Percentiles rank a stretch among this genome's conserved stretches.
Conservation (phyloP, 2,888 invertebrate genomes). For the Sminthurides aquaticus region DNA sequence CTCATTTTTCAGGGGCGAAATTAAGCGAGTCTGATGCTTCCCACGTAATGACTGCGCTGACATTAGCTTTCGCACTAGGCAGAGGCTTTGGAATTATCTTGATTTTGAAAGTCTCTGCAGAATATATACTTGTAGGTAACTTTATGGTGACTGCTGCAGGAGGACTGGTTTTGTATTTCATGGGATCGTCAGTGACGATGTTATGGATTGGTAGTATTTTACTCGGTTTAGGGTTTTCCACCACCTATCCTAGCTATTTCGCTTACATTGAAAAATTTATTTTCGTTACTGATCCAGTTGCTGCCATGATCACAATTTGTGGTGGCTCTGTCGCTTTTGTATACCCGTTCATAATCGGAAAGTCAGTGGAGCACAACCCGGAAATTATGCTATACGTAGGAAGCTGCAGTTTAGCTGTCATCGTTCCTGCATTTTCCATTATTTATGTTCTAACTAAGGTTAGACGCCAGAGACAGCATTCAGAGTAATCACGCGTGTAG, state of each 20-base stretch:
- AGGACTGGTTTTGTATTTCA: constrained; percentile 17
- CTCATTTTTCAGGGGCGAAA: constrained; percentile 21
- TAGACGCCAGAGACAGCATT: not conserved
- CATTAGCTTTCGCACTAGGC: constrained; percentile 22
- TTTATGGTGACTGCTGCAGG: constrained; percentile 18
- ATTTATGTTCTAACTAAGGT: not conserved
- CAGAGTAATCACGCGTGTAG: not conserved
- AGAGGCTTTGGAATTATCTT: constrained; percentile 25
- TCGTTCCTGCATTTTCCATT: not conserved
- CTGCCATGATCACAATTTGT: constrained; percentile 12
- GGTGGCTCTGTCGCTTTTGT: constrained; percentile 6
- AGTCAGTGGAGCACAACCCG: constrained; percentile 11
- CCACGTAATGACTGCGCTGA: constrained; percentile 20
- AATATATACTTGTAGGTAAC: constrained; percentile 21
- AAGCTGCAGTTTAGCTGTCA: constrained; percentile 3
- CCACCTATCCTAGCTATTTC: constrained; percentile 19
- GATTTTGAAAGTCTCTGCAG: constrained; percentile 22
- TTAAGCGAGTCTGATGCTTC: constrained; percentile 26
- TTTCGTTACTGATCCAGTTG: constrained; percentile 25
- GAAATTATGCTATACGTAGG: constrained; percentile 11
- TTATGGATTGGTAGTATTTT: constrained; percentile 25
- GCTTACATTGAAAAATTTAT: constrained; percentile 28
- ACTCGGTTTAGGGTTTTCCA: constrained; percentile 27
- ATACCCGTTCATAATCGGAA: constrained; percentile 12
- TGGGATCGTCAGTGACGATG: not conserved